Evolutionary conservation across 2,888 invertebrate species (phyloP).

Genomic region (Electrophaes corylata): DNA sequence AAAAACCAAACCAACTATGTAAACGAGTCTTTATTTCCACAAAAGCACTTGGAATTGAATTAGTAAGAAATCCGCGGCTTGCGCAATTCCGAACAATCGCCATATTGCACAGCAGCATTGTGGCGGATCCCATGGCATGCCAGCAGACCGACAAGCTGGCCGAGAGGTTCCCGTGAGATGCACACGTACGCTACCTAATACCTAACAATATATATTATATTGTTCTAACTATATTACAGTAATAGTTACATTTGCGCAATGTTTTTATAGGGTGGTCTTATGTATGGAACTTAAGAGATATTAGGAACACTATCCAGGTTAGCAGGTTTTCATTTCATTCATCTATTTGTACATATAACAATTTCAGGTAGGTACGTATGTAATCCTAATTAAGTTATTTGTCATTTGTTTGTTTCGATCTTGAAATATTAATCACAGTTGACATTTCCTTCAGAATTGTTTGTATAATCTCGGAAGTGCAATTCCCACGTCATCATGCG

Average conservation of each 20-base stretch:
- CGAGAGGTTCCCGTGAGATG: constrained; percentile 43
- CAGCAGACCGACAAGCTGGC: constrained; percentile 36
- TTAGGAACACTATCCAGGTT: no score
- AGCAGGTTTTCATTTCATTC: no score
- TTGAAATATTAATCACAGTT: background rate
- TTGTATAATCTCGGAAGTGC: constrained; percentile 7
- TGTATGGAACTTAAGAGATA: no score
- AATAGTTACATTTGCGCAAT: no score
- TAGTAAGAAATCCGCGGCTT: constrained; percentile 34
- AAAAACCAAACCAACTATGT: constrained; percentile 12
- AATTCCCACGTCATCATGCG: constrained; percentile 7
- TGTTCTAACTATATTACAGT: background rate
- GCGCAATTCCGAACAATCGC: constrained; percentile 53
- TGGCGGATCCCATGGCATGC: constrained; percentile 40
- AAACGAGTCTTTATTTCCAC: constrained; percentile 1
- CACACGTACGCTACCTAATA: no score
- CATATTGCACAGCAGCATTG: constrained; percentile 49
- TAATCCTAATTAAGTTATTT: no score
- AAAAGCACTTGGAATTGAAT: constrained; percentile 18
- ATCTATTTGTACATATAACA: no score
- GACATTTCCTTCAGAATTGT: background rate
- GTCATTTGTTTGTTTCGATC: background rate
- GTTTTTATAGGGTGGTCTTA: no score
- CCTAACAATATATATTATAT: background rate
- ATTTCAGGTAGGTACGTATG: no score